Conservation (phyloP, 2,888 invertebrate species). For the Lumbricus terrestris region DNA sequence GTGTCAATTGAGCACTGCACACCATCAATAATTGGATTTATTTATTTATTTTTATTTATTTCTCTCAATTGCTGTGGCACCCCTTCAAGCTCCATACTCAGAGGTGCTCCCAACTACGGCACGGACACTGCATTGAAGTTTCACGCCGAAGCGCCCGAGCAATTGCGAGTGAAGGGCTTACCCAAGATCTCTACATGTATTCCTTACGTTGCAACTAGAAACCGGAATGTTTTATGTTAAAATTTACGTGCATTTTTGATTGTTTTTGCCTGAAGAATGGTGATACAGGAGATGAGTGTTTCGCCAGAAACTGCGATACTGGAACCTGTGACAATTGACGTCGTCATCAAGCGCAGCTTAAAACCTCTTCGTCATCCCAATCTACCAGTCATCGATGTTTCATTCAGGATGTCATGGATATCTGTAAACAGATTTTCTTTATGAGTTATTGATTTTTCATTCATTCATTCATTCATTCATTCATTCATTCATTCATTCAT, state of each 20-base stretch:
- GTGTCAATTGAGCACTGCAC: too few species aligned
- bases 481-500: too few species aligned
- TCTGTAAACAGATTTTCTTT: background rate
- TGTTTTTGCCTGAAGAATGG: conserved; percentile 26
- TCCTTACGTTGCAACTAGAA: background rate
- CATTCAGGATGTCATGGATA: conserved; percentile 63
- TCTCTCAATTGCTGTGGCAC: too few species aligned
- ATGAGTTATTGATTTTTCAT: too few species aligned
- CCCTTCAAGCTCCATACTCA: too few species aligned
- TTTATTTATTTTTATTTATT: too few species aligned
- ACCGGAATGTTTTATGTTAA: background rate
- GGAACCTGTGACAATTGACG: conserved; percentile 78
- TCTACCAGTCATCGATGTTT: conserved; percentile 79
- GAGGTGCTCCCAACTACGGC: too few species aligned
- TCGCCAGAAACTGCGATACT: conserved; percentile 65
- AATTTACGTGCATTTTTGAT: background rate
- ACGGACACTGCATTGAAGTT: too few species aligned
- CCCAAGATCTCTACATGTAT: too few species aligned
- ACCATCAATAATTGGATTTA: too few species aligned
- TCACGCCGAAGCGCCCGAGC: too few species aligned
- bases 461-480: background rate
- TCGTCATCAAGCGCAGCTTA: conserved; percentile 79
- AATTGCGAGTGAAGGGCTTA: too few species aligned
- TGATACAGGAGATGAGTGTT: conserved; percentile 27
- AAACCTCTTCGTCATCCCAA: conserved; percentile 76